Conservation (phyloP, 1,140 invertebrate genomes). For the Hylaeus anthracinus region DNA sequence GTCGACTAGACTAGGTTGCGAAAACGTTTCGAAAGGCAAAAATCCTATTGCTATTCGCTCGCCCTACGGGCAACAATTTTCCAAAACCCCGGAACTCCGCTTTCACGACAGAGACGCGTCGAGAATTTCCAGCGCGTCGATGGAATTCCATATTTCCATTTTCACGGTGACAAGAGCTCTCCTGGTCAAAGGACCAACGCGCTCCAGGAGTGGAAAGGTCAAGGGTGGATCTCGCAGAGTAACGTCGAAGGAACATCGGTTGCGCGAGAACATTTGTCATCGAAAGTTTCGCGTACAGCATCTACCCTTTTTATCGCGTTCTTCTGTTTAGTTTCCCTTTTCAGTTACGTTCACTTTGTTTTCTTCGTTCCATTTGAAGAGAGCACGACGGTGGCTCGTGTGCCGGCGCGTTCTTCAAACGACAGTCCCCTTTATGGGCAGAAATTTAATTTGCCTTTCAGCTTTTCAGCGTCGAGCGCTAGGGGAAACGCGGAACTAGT, state of each 20-base stretch:
- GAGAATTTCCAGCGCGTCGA: not conserved
- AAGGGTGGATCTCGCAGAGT: not conserved
- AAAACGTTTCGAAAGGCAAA: too few relatives aligned
- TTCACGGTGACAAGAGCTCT: not conserved
- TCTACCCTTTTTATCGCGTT: not conserved
- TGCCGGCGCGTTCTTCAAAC: conserved; percentile 39
- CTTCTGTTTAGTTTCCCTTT: conserved; percentile 5
- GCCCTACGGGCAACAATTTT: too few relatives aligned
- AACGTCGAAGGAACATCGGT: not conserved
- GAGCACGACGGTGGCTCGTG: not conserved
- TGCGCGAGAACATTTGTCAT: not conserved
- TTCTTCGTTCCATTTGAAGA: not conserved
- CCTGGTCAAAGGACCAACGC: not conserved
- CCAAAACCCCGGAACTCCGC: not conserved
- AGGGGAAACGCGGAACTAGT: not conserved
- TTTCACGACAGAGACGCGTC: not conserved
- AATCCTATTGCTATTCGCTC: too few relatives aligned
- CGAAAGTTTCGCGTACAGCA: conserved; percentile 15
- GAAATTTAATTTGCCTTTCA: conserved; percentile 59
- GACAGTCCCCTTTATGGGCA: conserved; percentile 36
- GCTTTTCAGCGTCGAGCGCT: conserved; percentile 6
- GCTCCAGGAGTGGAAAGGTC: not conserved
- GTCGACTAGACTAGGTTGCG: too few relatives aligned
- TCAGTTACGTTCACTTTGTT: conserved; percentile 10
- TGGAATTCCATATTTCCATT: not conserved